Conservation (phyloP, 2,888 invertebrate genomes). For the Idaea straminata region DNA sequence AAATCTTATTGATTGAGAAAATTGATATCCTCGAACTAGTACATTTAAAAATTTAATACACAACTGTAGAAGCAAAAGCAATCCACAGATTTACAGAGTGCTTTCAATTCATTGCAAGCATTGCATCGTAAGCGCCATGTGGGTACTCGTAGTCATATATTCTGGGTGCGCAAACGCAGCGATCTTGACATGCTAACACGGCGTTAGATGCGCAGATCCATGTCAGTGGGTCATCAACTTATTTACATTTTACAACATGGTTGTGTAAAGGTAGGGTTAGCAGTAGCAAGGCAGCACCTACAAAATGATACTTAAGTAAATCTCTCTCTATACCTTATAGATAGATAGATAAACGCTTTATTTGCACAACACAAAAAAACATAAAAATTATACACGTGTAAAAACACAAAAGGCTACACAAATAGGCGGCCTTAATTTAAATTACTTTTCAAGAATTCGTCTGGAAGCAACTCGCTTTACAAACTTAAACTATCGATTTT, state of each 20-base stretch:
- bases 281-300: slow-evolving; percentile 19
- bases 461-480: no score
- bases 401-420: no score
- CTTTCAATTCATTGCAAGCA: background rate
- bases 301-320: background rate
- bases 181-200: slow-evolving; percentile 55
- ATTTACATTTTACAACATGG: slow-evolving; percentile 42
- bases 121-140: background rate
- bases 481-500: no score
- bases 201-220: slow-evolving; percentile 36
- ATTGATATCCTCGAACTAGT: no score
- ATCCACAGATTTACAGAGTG: background rate
- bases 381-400: no score
- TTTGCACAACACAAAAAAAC: no score
- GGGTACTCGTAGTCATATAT: background rate
- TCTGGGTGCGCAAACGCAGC: slow-evolving; percentile 37
- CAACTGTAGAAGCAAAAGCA: background rate
- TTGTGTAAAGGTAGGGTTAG: slow-evolving; percentile 37
- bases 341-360: no score
- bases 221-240: slow-evolving; percentile 46
- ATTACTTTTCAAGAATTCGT: no score
- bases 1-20: no score
- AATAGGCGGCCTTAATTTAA: no score
- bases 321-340: no score
- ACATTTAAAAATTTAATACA: no score